These are phyloP conservation scores for Anguilla marmorata DNA, from an alignment of 2,797 vertebrate genomes.

Conservation along the genomic window DNA sequence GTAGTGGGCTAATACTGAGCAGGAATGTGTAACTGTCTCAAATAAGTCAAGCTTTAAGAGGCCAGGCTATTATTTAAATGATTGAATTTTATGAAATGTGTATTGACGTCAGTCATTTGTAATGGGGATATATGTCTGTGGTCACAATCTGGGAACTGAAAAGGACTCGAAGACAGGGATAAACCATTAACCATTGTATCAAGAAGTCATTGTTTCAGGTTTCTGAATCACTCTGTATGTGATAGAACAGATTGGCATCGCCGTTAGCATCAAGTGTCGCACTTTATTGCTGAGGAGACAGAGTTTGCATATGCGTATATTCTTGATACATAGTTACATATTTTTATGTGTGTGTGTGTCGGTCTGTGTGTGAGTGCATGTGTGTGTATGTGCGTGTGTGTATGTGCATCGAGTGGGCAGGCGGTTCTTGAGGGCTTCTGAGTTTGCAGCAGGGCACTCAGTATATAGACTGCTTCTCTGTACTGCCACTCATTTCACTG, in stretches of 20 bases:
- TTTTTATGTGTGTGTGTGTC: not conserved
- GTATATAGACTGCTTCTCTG: not conserved
- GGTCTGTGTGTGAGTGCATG: not conserved
- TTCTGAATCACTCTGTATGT: not conserved
- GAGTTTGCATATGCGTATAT: not conserved
- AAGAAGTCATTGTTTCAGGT: not conserved
- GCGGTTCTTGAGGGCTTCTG: not conserved
- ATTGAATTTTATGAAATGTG: not conserved
- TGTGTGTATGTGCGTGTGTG: not conserved
- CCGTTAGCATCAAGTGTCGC: not conserved
- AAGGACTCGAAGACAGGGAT: not conserved
- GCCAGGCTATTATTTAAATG: not conserved
- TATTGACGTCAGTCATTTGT: conserved; percentile 18
- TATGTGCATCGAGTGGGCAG: not conserved
- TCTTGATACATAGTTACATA: not conserved
- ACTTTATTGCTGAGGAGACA: not conserved
- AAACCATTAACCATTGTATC: not conserved
- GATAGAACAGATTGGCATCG: not conserved
- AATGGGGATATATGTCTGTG: conserved; percentile 10
- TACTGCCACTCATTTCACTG: not conserved
- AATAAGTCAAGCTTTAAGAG: not conserved
- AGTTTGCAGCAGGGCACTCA: not conserved
- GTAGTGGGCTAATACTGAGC: conserved; percentile 10
- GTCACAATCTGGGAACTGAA: not conserved
- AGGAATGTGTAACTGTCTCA: conserved; percentile 9